Evolutionary conservation across 1,140 invertebrate species (phyloP).

Genomic region (Elysia chlorotica): DNA sequence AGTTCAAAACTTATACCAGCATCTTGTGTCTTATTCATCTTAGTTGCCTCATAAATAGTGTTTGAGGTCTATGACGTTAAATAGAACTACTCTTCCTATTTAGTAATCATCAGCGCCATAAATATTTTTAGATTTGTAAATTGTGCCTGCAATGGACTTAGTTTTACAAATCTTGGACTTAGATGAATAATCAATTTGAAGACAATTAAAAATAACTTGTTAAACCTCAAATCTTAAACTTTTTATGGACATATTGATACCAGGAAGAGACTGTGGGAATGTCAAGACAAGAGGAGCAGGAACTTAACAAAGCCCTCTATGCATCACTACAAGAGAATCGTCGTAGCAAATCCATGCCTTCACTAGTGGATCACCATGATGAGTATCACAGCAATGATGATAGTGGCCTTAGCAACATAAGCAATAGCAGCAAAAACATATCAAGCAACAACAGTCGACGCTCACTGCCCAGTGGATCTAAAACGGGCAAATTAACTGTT

Average conservation of each 20-base stretch:
- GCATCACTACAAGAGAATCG: conserved; percentile 59
- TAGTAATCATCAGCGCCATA: not conserved
- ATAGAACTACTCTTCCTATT: not conserved
- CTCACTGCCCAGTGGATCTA: too few relatives aligned
- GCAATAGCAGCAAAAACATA: not conserved
- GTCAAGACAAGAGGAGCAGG: conserved; percentile 60
- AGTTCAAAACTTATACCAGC: too few relatives aligned
- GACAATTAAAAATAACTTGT: not conserved
- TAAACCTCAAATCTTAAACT: too few relatives aligned
- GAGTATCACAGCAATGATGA: not conserved
- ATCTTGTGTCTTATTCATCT: too few relatives aligned
- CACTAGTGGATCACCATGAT: too few relatives aligned
- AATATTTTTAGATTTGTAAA: not conserved
- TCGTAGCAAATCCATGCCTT: not conserved
- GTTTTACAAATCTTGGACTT: not conserved
- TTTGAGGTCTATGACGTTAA: not conserved
- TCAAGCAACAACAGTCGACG: not conserved
- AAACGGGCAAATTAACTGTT: too few relatives aligned
- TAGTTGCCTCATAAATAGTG: too few relatives aligned
- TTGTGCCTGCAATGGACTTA: too few relatives aligned
- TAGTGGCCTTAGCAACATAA: not conserved
- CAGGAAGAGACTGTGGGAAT: conserved; percentile 57
- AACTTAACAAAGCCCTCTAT: conserved; percentile 62
- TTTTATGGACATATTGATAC: conserved; percentile 8
- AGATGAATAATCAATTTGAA: not conserved